phyloP scores from a whole-genome alignment of 2,888 invertebrate genomes.

The Watsonalla cultraria region DNA sequence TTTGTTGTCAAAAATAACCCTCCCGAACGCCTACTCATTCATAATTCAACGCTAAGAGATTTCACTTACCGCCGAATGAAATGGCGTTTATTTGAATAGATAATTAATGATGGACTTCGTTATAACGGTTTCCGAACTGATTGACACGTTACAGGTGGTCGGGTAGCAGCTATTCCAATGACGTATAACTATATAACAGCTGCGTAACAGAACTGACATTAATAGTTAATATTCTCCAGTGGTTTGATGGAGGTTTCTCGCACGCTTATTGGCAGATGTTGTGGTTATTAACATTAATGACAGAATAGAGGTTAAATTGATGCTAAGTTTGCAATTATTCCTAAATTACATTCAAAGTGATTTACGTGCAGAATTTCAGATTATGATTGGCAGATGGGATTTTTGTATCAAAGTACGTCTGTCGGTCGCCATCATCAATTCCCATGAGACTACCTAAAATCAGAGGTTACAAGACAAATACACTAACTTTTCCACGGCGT shows the following conservation, averaged over 20 bases:
- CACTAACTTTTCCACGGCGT: too few species aligned
- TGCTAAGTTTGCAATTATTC: too few species aligned
- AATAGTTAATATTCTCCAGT: neutral
- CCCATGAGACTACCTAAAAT: too few species aligned
- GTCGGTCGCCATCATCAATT: too few species aligned
- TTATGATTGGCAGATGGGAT: too few species aligned
- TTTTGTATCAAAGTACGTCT: too few species aligned
- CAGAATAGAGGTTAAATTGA: too few species aligned
- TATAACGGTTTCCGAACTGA: constrained; percentile 25
- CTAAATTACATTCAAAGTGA: too few species aligned
- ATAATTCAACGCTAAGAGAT: constrained; percentile 30
- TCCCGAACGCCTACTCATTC: constrained; percentile 14
- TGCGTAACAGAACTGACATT: neutral
- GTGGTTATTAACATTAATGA: neutral
- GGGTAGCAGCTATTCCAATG: neutral
- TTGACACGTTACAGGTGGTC: constrained; percentile 14
- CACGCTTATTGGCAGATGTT: neutral
- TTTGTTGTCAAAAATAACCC: constrained; percentile 16
- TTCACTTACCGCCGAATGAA: constrained; percentile 37
- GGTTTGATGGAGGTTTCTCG: constrained; percentile 3
- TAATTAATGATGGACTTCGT: constrained; percentile 50
- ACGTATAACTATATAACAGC: neutral
- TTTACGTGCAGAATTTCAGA: too few species aligned
- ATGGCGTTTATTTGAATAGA: constrained; percentile 44
- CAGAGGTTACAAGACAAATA: too few species aligned